Conservation (phyloP, 2,113 vertebrate genomes). For the Sterrhoptilus dennistouni region DNA sequence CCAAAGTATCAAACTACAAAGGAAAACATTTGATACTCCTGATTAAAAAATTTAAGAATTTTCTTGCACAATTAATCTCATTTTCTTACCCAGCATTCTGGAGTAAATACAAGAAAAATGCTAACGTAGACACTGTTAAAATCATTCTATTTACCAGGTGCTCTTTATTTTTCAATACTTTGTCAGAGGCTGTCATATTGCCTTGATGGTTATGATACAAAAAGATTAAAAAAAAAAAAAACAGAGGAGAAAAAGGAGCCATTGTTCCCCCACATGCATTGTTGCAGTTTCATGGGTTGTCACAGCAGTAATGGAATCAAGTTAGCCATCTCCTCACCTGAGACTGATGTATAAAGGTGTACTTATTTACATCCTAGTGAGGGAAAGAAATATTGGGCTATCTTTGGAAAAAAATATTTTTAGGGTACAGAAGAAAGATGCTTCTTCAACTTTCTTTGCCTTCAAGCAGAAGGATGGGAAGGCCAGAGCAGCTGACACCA, state of each 20-base stretch:
- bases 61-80: not conserved
- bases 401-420: not conserved
- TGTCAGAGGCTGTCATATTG: not conserved
- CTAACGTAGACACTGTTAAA: not conserved
- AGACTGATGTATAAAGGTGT: not conserved
- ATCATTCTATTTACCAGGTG: not conserved
- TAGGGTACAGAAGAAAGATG: not conserved
- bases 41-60: not conserved
- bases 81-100: not conserved
- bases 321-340: not conserved
- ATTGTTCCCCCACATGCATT: not conserved
- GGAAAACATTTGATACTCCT: not conserved
- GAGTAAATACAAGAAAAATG: not conserved
- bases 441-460: not conserved
- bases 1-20: not conserved
- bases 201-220: not conserved
- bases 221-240: not conserved
- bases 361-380: not conserved
- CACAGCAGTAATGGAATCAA: not conserved
- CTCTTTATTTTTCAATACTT: not conserved
- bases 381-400: not conserved
- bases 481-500: rapidly evolving
- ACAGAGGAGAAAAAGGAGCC: not conserved
- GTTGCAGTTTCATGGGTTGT: not conserved
- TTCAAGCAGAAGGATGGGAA: not conserved